These are phyloP conservation scores for Hipposideros larvatus DNA, from an alignment of 2,797 vertebrate genomes.

Conservation along the genomic window DNA sequence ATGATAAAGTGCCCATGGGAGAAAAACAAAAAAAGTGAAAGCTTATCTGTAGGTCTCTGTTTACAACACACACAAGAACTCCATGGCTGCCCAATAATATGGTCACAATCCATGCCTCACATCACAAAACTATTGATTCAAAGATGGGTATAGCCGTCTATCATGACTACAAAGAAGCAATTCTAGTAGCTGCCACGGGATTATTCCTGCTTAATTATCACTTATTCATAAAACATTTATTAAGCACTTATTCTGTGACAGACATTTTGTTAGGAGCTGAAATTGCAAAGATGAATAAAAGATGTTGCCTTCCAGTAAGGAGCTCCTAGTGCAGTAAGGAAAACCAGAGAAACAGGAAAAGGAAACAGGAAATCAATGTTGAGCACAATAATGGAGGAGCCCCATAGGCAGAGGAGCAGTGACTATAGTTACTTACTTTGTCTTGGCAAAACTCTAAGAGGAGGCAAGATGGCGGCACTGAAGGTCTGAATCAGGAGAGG, in stretches of 20 bases:
- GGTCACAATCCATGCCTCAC: neutral
- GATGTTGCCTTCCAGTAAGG: neutral
- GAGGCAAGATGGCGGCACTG: fast-evolving
- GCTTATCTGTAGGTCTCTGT: neutral
- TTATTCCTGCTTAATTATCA: neutral
- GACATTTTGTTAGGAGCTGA: constrained; percentile 1
- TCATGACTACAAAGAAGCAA: neutral
- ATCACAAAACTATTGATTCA: neutral
- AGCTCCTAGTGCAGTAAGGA: neutral
- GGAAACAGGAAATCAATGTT: neutral
- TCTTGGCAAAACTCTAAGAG: neutral
- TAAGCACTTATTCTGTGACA: neutral
- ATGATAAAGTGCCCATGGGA: neutral
- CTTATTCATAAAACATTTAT: neutral
- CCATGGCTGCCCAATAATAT: neutral
- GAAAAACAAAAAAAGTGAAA: neutral
- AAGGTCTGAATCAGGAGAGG: neutral
- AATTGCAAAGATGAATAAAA: constrained; percentile 30
- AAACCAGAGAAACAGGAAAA: neutral
- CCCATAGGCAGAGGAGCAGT: neutral
- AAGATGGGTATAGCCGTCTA: neutral
- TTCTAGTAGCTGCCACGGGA: neutral
- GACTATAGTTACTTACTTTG: neutral
- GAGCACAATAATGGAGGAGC: neutral
- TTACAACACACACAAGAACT: neutral